These are phyloP conservation scores for Catharus ustulatus DNA, from an alignment of 2,797 vertebrate genomes.

Conservation along the genomic window DNA sequence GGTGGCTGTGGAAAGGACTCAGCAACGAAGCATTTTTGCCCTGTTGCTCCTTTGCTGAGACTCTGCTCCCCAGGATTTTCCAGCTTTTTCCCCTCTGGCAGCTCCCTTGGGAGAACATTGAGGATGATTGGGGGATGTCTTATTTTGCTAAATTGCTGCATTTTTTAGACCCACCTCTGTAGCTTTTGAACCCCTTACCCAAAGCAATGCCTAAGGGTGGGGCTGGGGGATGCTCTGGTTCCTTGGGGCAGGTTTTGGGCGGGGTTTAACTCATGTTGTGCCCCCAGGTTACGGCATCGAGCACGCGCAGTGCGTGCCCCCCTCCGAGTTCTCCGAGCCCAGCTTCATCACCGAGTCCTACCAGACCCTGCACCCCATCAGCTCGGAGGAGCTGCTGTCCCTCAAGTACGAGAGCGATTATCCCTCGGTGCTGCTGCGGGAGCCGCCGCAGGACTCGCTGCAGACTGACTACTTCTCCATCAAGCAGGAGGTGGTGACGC, in stretches of 20 bases:
- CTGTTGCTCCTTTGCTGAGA: background rate
- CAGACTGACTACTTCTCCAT: constrained; percentile 92
- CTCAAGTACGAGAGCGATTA: constrained; percentile 98
- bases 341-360: constrained; percentile 99
- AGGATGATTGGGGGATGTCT: background rate
- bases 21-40: background rate
- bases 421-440: constrained; percentile 89
- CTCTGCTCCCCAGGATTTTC: background rate
- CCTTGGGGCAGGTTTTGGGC: background rate
- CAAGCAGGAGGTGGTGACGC: constrained; percentile 97
- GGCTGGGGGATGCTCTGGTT: fast-evolving
- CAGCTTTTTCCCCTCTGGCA: background rate
- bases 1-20: background rate
- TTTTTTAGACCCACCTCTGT: background rate
- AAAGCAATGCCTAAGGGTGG: fast-evolving
- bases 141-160: background rate
- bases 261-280: background rate
- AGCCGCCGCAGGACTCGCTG: constrained; percentile 86
- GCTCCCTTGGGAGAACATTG: background rate
- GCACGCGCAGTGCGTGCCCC: constrained; percentile 98
- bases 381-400: constrained; percentile 95
- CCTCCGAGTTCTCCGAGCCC: constrained; percentile 98
- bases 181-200: background rate
- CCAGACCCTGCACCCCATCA: constrained; percentile 98
- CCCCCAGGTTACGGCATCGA: constrained; percentile 93